phyloP scores from a whole-genome alignment of 2,888 invertebrate species.

The Amblyjoppa proteus region DNA sequence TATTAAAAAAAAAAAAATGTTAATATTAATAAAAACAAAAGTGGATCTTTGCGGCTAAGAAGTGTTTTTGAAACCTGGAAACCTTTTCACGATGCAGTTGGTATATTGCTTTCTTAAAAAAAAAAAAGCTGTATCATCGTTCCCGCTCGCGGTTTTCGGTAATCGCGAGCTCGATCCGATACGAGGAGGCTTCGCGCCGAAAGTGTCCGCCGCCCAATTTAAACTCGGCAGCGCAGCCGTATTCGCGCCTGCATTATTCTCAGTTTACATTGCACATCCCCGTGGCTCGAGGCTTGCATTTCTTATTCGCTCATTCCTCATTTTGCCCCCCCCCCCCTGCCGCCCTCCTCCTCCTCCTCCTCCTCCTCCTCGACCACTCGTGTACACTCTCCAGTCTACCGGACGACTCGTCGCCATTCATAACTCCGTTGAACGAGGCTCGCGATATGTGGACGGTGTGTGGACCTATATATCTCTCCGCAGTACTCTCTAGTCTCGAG shows the following conservation, averaged over 20 bases:
- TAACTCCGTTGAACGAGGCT: conserved; percentile 44
- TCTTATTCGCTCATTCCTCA: conserved; percentile 36
- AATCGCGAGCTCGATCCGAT: conserved; percentile 12
- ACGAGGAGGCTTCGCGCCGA: neutral
- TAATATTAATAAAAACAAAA: no score
- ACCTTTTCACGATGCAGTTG: no score
- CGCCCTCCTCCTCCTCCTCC: neutral
- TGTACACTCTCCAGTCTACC: conserved; percentile 3
- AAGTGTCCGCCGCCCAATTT: conserved; percentile 45
- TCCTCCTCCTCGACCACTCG: neutral
- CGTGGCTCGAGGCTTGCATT: conserved; percentile 33
- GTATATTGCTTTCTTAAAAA: no score
- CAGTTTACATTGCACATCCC: conserved; percentile 18
- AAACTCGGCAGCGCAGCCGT: conserved; percentile 3
- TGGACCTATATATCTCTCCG: conserved; percentile 1
- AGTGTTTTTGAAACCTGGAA: no score
- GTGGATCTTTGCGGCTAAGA: no score
- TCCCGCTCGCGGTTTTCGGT: neutral
- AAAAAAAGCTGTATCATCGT: neutral
- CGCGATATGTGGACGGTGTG: conserved; percentile 10
- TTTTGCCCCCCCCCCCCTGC: neutral
- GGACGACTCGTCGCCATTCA: conserved; percentile 55
- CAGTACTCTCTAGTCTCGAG: conserved; percentile 40
- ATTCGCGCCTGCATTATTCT: conserved; percentile 31
- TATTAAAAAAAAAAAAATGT: no score